Base-by-base conservation (phyloP, 2,113 vertebrate genomes). In the Girardinichthys multiradiatus region DNA sequence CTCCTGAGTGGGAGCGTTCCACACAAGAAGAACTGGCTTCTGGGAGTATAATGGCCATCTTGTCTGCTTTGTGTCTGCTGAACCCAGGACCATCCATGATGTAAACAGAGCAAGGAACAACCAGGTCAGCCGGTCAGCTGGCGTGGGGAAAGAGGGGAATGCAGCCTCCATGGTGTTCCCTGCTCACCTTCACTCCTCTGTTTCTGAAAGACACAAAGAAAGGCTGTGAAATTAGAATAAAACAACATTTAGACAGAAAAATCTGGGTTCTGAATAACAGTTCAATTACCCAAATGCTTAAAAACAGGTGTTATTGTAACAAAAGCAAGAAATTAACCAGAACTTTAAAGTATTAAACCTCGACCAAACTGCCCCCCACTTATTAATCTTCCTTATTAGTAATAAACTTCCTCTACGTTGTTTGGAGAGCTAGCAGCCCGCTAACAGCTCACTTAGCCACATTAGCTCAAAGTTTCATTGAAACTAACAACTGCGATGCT, bases 1-100 rank as follows among this genome's bases (percentile, higher is more conserved):
- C 26, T 95, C 94, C 73, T 94, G 91, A 0, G 95, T 95, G 5
- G 95, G 95, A 1, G 93, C 94, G 30, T 96, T 96, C 95, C 95
- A 96, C 27, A 86, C 92, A 27, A 95, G 91, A 71, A 95, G 85
- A 74, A 96, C 86, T 6, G 95, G 95, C 83, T 87, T 93, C 74
- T 92, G 83, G 64, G 92, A 85, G 60, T 94, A 91, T 59, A 95
- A 84, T 9, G 95, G 95, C 92, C 89, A 93, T 85, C 86, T 89
- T 71, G 94, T 92, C 82, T 89, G 88, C 85, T 94, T 94, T 79
- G 89, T 35, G 45, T 94, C 90, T 58, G 89, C 85, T 48, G 91
- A 90, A 73, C 77, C 81, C 31, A 90, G 29, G 67, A 85, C 81
- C 42, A 79, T 85, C 85, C 88, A 88, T 1, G 85, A 72, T 60